Evolutionary conservation across 2,113 vertebrate species (phyloP).

Genomic region (Chitala chitala): DNA sequence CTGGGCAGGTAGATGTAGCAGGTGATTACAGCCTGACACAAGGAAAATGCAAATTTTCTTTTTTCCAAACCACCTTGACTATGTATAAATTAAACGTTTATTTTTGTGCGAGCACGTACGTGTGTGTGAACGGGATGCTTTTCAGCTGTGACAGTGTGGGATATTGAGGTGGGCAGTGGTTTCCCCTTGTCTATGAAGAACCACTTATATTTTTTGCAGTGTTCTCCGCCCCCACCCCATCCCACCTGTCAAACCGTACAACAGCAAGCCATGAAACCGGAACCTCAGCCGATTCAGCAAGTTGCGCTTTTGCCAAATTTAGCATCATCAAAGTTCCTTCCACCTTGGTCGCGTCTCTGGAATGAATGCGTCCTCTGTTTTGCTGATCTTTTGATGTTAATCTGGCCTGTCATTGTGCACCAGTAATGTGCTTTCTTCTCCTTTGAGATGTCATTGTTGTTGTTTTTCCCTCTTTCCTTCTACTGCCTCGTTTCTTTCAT

Average conservation of each 20-base stretch:
- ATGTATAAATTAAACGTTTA: slow-evolving; percentile 36
- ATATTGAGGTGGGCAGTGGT: no score
- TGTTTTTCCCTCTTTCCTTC: slow-evolving; percentile 52
- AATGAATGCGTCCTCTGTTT: slow-evolving; percentile 69
- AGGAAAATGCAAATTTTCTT: slow-evolving; percentile 68
- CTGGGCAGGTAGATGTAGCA: slow-evolving; percentile 58
- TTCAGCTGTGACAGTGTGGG: no score
- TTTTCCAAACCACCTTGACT: slow-evolving; percentile 60
- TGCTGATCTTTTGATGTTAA: slow-evolving; percentile 74
- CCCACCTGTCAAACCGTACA: slow-evolving; percentile 52
- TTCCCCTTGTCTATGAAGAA: neutral
- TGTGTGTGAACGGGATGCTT: neutral
- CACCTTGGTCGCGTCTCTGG: slow-evolving; percentile 69
- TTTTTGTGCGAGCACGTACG: neutral
- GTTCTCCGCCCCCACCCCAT: slow-evolving; percentile 45
- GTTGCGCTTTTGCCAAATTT: slow-evolving; percentile 75
- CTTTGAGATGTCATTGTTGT: slow-evolving; percentile 61
- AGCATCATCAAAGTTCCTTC: slow-evolving; percentile 76
- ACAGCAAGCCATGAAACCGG: slow-evolving; percentile 69
- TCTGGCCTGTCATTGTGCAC: slow-evolving; percentile 70
- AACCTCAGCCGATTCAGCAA: slow-evolving; percentile 75
- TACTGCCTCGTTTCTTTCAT: slow-evolving; percentile 56
- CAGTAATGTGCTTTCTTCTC: slow-evolving; percentile 55
- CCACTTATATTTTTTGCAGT: slow-evolving; percentile 40
- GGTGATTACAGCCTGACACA: slow-evolving; percentile 64